phyloP scores from a whole-genome alignment of 2,888 invertebrate species.

The Sminthurides aquaticus region DNA sequence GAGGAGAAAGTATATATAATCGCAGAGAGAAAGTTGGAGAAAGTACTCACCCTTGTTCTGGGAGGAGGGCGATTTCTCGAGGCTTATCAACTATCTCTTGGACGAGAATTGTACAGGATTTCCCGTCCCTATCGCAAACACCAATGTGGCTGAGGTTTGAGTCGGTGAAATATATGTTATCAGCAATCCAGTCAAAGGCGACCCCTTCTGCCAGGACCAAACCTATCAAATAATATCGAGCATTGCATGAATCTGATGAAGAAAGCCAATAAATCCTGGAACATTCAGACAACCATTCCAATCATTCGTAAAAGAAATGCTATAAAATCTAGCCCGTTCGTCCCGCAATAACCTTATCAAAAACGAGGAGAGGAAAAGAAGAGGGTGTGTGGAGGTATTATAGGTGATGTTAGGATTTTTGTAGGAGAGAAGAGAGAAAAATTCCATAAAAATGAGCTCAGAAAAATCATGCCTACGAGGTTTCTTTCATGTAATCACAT shows the following conservation, averaged over 20 bases:
- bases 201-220: constrained; percentile 66
- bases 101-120: constrained; percentile 58
- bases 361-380: too few relatives aligned
- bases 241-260: too few relatives aligned
- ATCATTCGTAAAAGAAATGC: not conserved
- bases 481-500: too few relatives aligned
- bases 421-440: too few relatives aligned
- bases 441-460: too few relatives aligned
- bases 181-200: constrained; percentile 68
- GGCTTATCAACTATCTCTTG: constrained; percentile 59
- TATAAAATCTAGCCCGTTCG: not conserved
- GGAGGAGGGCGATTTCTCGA: constrained; percentile 62
- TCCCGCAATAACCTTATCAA: not conserved
- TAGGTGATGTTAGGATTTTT: too few relatives aligned
- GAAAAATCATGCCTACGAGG: too few relatives aligned
- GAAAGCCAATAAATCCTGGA: too few relatives aligned
- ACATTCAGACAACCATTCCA: not conserved
- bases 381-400: too few relatives aligned
- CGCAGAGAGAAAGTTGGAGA: not conserved
- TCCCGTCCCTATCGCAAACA: constrained; percentile 63
- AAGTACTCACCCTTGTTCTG: constrained; percentile 55
- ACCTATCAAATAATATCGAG: constrained; percentile 51
- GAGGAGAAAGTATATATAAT: not conserved
- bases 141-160: constrained; percentile 61
- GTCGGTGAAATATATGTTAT: constrained; percentile 76